Conservation (phyloP, 2,888 invertebrate species). For the Perizoma affinitatum region DNA sequence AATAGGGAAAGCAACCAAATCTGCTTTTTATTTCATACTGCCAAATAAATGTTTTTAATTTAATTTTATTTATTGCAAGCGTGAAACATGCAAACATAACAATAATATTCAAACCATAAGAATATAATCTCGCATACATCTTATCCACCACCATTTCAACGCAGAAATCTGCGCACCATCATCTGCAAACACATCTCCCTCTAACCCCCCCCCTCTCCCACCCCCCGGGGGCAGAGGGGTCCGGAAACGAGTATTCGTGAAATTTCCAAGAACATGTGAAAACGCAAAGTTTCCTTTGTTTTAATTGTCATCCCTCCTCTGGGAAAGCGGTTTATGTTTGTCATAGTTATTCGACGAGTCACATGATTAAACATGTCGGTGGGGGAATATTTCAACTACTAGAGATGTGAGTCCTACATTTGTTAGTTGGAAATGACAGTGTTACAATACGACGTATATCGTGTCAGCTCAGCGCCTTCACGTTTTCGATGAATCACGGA, state of each 20-base stretch:
- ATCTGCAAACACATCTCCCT: slow-evolving; percentile 53
- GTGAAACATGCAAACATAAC: background rate
- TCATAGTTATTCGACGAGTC: slow-evolving; percentile 32
- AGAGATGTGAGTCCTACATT: background rate
- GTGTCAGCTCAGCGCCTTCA: too few species aligned
- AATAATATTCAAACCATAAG: slow-evolving; percentile 10
- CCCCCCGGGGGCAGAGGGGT: slow-evolving; percentile 29
- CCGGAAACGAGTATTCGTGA: slow-evolving; percentile 33
- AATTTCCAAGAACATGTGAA: slow-evolving; percentile 41
- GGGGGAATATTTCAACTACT: background rate
- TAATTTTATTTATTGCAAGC: too few species aligned
- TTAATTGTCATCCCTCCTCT: slow-evolving; percentile 37
- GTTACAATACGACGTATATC: too few species aligned
- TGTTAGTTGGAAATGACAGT: too few species aligned
- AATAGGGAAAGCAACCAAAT: too few species aligned
- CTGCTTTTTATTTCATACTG: too few species aligned
- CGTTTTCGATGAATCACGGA: too few species aligned
- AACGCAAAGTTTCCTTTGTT: slow-evolving; percentile 35
- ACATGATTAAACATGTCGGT: slow-evolving; percentile 36
- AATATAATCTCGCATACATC: slow-evolving; percentile 4
- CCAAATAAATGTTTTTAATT: too few species aligned
- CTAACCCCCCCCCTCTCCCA: slow-evolving; percentile 28
- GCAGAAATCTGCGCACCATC: slow-evolving; percentile 65
- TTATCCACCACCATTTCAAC: slow-evolving; percentile 29
- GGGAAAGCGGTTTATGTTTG: slow-evolving; percentile 31